Evolutionary conservation across 2,888 invertebrate species (phyloP).

Genomic region (Thecocarcelia acutangulata): DNA sequence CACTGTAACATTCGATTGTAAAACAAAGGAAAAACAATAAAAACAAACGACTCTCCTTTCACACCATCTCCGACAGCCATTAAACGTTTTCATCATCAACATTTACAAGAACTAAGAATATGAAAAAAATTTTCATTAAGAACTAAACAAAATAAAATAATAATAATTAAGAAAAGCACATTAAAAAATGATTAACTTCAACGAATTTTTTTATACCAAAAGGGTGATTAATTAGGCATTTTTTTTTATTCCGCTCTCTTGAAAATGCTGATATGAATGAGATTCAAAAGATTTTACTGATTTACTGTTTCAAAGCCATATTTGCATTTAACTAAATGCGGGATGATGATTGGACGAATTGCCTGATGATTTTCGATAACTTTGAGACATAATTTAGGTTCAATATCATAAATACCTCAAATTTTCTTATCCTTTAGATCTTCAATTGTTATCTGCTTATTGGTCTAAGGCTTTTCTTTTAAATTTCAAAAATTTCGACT

Average conservation of each 20-base stretch:
- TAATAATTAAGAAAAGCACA: slow-evolving; percentile 50
- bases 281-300: too few relatives aligned
- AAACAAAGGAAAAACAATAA: slow-evolving; percentile 27
- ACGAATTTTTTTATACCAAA: not conserved
- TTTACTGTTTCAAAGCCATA: too few relatives aligned
- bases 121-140: slow-evolving; percentile 37
- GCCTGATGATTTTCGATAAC: too few relatives aligned
- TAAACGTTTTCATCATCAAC: slow-evolving; percentile 12
- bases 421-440: too few relatives aligned
- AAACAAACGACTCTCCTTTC: slow-evolving; percentile 13
- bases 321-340: too few relatives aligned
- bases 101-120: slow-evolving; percentile 51
- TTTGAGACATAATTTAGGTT: too few relatives aligned
- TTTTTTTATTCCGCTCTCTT: not conserved
- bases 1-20: slow-evolving; percentile 43
- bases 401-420: too few relatives aligned
- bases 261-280: too few relatives aligned
- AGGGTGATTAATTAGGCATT: not conserved
- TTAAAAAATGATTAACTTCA: slow-evolving; percentile 70
- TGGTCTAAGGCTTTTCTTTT: too few relatives aligned
- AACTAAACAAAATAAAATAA: not conserved
- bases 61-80: slow-evolving; percentile 13
- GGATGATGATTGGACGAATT: too few relatives aligned
- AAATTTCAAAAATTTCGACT: too few relatives aligned
- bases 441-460: too few relatives aligned